These are phyloP conservation scores for Tridacna gigas DNA, from an alignment of 2,888 invertebrate species.

Conservation along the genomic window DNA sequence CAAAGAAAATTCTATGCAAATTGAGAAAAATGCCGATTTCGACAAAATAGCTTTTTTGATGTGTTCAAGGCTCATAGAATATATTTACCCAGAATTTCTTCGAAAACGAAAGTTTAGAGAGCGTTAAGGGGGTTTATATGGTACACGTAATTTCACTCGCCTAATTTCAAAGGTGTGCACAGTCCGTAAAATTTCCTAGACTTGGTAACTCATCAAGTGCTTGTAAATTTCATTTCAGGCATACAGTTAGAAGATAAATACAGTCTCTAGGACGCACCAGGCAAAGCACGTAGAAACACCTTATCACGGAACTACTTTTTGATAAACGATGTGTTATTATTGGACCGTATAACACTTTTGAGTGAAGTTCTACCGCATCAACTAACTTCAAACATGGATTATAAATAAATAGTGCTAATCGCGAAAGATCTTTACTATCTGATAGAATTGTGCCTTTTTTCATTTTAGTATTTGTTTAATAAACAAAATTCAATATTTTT, in stretches of 20 bases:
- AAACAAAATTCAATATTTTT: too few species aligned
- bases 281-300: not conserved
- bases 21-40: too few species aligned
- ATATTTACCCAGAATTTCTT: too few species aligned
- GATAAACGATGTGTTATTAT: conserved; percentile 14
- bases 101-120: too few species aligned
- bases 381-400: conserved; percentile 12
- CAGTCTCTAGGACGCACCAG: conserved; percentile 4
- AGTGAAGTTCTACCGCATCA: not conserved
- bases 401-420: not conserved
- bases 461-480: too few species aligned
- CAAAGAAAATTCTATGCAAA: too few species aligned
- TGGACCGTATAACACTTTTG: conserved; percentile 24
- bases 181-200: conserved; percentile 48
- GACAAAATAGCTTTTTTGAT: too few species aligned
- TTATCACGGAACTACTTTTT: conserved; percentile 20
- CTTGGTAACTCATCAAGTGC: conserved; percentile 28
- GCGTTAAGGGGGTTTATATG: too few species aligned
- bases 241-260: conserved; percentile 10
- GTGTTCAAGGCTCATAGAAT: too few species aligned
- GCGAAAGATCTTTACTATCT: too few species aligned
- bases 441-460: too few species aligned
- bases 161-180: conserved; percentile 46
- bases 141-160: conserved; percentile 40
- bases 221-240: conserved; percentile 25